Conservation (phyloP, 2,888 invertebrate genomes). For the Dryomyza anilis region DNA sequence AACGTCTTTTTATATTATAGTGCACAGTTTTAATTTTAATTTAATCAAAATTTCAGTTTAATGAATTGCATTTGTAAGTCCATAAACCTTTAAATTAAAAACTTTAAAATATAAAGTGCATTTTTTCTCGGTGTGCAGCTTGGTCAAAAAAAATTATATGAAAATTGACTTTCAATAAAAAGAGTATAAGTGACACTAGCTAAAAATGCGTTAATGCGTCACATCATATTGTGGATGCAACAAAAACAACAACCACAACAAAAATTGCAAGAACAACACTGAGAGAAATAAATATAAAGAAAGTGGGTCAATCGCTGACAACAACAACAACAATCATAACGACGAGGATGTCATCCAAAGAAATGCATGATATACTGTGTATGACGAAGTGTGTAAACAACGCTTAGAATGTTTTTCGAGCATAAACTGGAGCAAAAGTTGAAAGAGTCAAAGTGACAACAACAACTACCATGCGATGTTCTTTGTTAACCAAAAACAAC, state of each 20-base stretch:
- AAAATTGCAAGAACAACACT: slow-evolving; percentile 8
- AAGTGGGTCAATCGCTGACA: slow-evolving; percentile 35
- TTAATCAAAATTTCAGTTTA: no score
- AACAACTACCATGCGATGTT: no score
- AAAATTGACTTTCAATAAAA: no score
- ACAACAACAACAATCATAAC: slow-evolving; percentile 30
- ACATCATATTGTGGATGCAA: slow-evolving; percentile 18
- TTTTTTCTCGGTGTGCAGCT: no score
- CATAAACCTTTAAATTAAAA: no score
- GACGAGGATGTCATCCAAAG: slow-evolving; percentile 10
- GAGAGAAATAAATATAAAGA: slow-evolving; percentile 23
- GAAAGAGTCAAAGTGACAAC: slow-evolving; percentile 30
- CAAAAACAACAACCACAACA: slow-evolving; percentile 31
- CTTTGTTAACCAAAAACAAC: neutral
- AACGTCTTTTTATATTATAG: no score
- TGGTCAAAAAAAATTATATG: no score
- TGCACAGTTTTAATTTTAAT: no score
- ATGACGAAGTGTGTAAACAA: neutral
- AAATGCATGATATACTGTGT: neutral
- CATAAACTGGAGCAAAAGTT: slow-evolving; percentile 34
- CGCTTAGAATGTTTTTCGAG: neutral
- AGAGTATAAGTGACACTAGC: no score
- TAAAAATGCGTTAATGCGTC: slow-evolving; percentile 28
- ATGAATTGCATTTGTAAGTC: no score
- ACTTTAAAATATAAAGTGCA: no score